Conservation (phyloP, 2,797 vertebrate genomes). For the Hypotaenidia philippensis region DNA sequence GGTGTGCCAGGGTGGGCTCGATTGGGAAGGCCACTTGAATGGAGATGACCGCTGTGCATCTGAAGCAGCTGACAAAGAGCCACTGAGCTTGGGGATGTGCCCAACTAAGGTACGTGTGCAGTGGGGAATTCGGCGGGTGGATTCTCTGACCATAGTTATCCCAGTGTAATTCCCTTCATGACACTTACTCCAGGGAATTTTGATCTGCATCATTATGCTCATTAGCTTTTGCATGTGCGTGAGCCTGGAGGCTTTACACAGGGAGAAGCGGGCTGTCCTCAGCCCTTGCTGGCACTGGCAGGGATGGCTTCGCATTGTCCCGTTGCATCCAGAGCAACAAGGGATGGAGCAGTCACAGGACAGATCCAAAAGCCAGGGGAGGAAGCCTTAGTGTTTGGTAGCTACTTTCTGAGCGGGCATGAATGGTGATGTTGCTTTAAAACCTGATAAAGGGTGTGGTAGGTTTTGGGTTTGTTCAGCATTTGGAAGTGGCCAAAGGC, state of each 20-base stretch:
- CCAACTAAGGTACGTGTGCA: constrained; percentile 32
- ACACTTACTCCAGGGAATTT: constrained; percentile 27
- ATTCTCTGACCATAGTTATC: constrained; percentile 18
- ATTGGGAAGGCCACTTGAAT: background rate
- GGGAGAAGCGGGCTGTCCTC: background rate
- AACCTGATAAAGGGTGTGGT: background rate
- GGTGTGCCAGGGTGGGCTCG: background rate
- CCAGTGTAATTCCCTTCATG: background rate
- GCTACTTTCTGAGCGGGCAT: background rate
- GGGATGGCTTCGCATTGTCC: background rate
- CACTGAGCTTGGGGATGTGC: constrained; percentile 33
- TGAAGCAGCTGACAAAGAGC: constrained; percentile 41
- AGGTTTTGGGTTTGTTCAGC: background rate
- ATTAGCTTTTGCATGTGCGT: background rate
- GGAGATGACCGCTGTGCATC: background rate
- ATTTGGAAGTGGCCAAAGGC: background rate
- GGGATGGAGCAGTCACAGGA: rapidly evolving
- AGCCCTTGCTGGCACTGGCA: rapidly evolving
- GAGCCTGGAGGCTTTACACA: background rate
- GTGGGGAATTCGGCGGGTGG: background rate
- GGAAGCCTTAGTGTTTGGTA: background rate
- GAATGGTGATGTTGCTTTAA: background rate
- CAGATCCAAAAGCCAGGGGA: background rate
- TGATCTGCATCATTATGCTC: constrained; percentile 31
- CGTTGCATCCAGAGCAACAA: background rate